These are phyloP conservation scores for Pristionchus arcanus DNA, from an alignment of 2,888 invertebrate genomes.

Conservation along the genomic window DNA sequence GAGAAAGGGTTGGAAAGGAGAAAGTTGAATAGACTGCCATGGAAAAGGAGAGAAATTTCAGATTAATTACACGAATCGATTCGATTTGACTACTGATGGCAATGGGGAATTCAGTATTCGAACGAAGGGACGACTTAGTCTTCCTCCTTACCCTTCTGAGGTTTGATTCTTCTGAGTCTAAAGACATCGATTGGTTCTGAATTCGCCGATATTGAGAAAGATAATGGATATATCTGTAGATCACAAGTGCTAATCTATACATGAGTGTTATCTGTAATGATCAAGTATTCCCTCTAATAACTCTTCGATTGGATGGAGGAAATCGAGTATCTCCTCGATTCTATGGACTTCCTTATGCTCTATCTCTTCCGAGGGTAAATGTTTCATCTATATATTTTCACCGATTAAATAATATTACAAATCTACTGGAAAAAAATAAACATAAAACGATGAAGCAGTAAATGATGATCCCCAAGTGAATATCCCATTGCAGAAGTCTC, in stretches of 20 bases:
- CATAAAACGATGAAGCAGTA: neutral
- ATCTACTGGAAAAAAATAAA: neutral
- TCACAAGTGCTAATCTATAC: conserved; percentile 66
- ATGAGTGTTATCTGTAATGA: conserved; percentile 75
- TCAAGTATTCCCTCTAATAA: conserved; percentile 73
- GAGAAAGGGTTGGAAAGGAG: neutral
- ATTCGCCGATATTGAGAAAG: neutral
- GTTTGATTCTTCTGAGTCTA: neutral
- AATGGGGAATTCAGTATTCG: conserved; percentile 25
- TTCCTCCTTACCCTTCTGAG: conserved; percentile 52
- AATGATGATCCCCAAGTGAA: neutral
- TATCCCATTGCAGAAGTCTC: conserved; percentile 56
- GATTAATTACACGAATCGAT: conserved; percentile 50
- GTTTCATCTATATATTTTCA: neutral
- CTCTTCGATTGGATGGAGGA: conserved; percentile 68
- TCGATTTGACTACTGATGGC: neutral
- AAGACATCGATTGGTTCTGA: neutral
- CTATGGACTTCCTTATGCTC: conserved; percentile 72
- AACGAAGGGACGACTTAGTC: conserved; percentile 22
- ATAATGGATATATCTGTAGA: neutral
- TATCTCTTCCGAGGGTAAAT: conserved; percentile 65
- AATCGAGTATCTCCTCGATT: conserved; percentile 74
- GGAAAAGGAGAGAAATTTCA: neutral
- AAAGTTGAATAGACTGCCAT: neutral
- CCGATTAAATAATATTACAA: neutral